Conservation (phyloP, 2,797 vertebrate genomes). For the Ibycter americanus region DNA sequence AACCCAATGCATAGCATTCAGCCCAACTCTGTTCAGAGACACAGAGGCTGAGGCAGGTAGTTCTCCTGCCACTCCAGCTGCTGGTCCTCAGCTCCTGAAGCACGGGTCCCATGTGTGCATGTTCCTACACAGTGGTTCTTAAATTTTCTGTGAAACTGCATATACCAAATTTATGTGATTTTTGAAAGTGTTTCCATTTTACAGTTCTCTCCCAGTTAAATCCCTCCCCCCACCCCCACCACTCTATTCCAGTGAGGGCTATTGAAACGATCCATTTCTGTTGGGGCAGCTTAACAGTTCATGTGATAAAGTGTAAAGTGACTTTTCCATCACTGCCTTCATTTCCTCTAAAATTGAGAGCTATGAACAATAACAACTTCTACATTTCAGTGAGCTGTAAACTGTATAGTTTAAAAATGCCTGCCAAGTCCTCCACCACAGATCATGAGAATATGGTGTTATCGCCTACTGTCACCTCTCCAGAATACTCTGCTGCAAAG, state of each 20-base stretch:
- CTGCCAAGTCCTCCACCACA: not conserved
- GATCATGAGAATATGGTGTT: not conserved
- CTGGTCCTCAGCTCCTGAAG: not conserved
- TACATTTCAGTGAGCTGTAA: not conserved
- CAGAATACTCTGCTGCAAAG: not conserved
- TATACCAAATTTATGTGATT: not conserved
- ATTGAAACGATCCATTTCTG: not conserved
- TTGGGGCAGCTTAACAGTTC: not conserved
- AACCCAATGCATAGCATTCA: not conserved
- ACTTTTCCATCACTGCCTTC: not conserved
- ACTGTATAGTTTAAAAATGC: not conserved
- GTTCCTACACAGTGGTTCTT: not conserved
- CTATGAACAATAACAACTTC: not conserved
- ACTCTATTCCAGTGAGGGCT: not conserved
- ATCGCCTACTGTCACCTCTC: not conserved
- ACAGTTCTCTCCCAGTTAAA: not conserved
- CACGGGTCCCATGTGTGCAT: accelerated
- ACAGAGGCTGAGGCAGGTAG: not conserved
- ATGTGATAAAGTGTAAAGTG: not conserved
- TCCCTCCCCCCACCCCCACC: no score
- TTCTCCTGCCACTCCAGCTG: not conserved
- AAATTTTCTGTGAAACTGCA: not conserved
- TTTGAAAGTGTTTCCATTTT: not conserved
- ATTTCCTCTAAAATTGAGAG: not conserved
- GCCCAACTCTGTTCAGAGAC: not conserved